Evolutionary conservation across 2,113 vertebrate genomes (phyloP).

Genomic region (Phalacrocorax pelagicus): DNA sequence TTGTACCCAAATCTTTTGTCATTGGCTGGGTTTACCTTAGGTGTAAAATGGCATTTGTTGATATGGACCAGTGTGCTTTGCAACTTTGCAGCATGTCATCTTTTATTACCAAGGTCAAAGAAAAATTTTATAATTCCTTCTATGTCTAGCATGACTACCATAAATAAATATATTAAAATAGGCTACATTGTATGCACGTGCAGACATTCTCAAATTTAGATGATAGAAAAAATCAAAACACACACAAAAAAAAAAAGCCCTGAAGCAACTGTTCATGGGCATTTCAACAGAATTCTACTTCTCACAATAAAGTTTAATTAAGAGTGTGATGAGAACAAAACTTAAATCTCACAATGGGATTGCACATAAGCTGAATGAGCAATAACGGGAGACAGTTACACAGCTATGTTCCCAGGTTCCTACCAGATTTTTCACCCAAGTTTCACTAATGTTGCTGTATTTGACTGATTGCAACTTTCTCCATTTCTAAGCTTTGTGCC

Average conservation of each 20-base stretch:
- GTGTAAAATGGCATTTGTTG: background rate
- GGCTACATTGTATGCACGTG: background rate
- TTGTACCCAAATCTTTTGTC: background rate
- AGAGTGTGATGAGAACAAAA: constrained; percentile 14
- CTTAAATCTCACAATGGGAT: background rate
- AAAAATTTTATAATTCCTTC: background rate
- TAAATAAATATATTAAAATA: constrained; percentile 18
- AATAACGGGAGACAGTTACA: background rate
- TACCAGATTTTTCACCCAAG: constrained; percentile 1
- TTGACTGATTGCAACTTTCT: constrained; percentile 64
- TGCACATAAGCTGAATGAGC: constrained; percentile 43
- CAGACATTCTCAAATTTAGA: background rate
- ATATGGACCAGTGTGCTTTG: background rate
- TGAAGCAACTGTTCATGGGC: background rate
- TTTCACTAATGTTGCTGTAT: constrained; percentile 44
- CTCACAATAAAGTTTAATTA: constrained; percentile 45
- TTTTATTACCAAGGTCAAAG: background rate
- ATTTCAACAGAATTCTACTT: constrained; percentile 12
- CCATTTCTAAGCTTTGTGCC: constrained; percentile 55
- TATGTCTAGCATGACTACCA: background rate
- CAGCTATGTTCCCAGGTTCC: background rate
- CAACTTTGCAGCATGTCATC: background rate
- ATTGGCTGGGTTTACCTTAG: background rate
- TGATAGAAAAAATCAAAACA: background rate
- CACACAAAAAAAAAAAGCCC: background rate